These are phyloP conservation scores for Cheilosia vernalis DNA, from an alignment of 2,888 invertebrate genomes.

Conservation along the genomic window DNA sequence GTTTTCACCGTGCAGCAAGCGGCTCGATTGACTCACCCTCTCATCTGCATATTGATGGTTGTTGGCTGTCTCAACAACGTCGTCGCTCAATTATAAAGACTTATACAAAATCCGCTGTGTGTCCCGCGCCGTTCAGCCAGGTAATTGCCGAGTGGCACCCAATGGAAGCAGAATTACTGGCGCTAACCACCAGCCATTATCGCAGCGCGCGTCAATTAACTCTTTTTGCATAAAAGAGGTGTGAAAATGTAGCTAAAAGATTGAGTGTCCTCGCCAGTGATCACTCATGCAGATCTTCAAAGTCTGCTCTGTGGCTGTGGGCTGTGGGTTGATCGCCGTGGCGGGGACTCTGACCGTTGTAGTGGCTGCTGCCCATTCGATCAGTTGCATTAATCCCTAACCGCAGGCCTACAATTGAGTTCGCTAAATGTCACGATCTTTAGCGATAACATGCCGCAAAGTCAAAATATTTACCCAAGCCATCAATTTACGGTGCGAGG, in stretches of 20 bases:
- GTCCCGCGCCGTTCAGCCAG: slow-evolving; percentile 23
- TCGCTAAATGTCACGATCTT: slow-evolving; percentile 65
- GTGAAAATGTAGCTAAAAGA: slow-evolving; percentile 67
- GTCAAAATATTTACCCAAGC: slow-evolving; percentile 74
- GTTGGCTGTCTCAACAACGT: slow-evolving; percentile 65
- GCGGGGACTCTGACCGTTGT: slow-evolving; percentile 1
- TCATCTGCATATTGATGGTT: slow-evolving; percentile 73
- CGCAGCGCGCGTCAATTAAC: slow-evolving; percentile 60
- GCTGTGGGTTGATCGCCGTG: slow-evolving; percentile 18
- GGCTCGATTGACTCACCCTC: slow-evolving; percentile 68
- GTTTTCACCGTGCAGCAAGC: slow-evolving; percentile 16
- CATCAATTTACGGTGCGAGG: slow-evolving; percentile 47
- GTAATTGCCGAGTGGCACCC: slow-evolving; percentile 53
- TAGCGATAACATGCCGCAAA: slow-evolving; percentile 69
- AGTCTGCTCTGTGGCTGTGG: not conserved
- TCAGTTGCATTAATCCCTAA: slow-evolving; percentile 39
- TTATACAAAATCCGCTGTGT: slow-evolving; percentile 45
- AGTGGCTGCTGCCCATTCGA: not conserved
- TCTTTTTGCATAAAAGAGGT: slow-evolving; percentile 60
- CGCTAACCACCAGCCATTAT: slow-evolving; percentile 68
- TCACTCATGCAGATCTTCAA: slow-evolving; percentile 62
- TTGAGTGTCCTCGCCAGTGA: slow-evolving; percentile 63
- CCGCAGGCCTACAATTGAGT: slow-evolving; percentile 41
- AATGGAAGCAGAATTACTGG: slow-evolving; percentile 54
- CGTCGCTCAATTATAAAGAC: slow-evolving; percentile 55